phyloP scores from a whole-genome alignment of 2,888 invertebrate species.

The Meandrusa payeni region DNA sequence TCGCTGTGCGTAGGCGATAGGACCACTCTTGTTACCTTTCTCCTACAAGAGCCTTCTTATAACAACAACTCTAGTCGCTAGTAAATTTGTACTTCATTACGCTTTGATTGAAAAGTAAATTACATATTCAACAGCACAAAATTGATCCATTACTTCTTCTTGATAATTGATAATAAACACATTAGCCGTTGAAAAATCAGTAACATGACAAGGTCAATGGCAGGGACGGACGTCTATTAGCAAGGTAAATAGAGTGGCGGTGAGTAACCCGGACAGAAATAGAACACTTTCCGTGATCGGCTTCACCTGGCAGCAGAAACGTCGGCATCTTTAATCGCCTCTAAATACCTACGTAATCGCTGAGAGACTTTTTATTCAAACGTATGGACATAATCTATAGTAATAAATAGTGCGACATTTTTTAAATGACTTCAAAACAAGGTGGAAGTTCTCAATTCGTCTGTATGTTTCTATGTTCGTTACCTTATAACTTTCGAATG shows the following conservation, averaged over 20 bases:
- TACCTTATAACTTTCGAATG: no score
- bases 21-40: no score
- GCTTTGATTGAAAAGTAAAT: no score
- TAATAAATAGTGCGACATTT: no score
- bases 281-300: conserved; percentile 63
- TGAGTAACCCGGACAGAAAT: conserved; percentile 67
- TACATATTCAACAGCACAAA: conserved; percentile 3
- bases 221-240: conserved; percentile 64
- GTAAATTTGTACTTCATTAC: no score
- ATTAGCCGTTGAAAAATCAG: conserved; percentile 10
- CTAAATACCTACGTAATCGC: conserved; percentile 9
- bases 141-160: conserved; percentile 2
- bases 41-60: no score
- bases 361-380: conserved; percentile 3
- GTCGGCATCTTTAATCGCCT: conserved; percentile 10
- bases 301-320: conserved; percentile 45
- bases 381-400: no score
- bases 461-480: no score
- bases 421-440: no score
- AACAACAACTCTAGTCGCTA: no score
- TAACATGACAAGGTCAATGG: conserved; percentile 69
- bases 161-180: conserved; percentile 1
- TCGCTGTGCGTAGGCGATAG: no score
- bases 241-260: conserved; percentile 63
- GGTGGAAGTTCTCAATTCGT: no score